Conservation (phyloP, 2,113 vertebrate genomes). For the Cephalopholis sonnerati region DNA sequence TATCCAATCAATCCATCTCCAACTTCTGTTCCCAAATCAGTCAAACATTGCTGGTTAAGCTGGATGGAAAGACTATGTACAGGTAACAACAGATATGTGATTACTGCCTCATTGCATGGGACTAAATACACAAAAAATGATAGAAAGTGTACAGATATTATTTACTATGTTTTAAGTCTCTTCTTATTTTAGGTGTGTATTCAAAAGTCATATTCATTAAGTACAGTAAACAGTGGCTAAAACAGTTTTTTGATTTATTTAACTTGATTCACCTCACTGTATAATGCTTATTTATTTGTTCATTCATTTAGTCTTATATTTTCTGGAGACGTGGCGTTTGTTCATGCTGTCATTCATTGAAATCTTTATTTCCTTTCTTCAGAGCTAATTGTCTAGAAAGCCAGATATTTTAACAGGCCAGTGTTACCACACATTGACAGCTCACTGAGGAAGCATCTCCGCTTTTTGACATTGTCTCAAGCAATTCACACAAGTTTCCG, state of each 20-base stretch:
- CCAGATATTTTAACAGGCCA: neutral
- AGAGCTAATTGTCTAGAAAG: neutral
- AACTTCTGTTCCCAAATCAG: slow-evolving; percentile 86
- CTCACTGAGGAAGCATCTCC: neutral
- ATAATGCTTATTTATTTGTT: neutral
- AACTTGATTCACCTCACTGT: neutral
- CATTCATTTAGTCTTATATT: neutral
- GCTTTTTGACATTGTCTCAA: neutral
- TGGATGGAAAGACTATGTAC: slow-evolving; percentile 87
- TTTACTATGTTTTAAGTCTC: neutral
- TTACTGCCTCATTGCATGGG: neutral
- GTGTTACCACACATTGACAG: neutral
- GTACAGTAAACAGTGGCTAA: neutral
- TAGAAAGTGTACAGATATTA: neutral
- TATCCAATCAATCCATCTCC: slow-evolving; percentile 82
- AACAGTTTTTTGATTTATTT: neutral
- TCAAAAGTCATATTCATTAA: neutral
- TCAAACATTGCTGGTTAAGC: slow-evolving; percentile 84
- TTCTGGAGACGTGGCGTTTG: neutral
- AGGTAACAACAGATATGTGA: slow-evolving; percentile 43
- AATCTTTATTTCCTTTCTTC: neutral
- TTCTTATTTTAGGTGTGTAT: neutral
- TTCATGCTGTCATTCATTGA: neutral
- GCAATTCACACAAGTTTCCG: neutral
- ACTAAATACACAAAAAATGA: slow-evolving; percentile 10